These are phyloP conservation scores for Tragelaphus strepsiceros DNA, from an alignment of 2,113 vertebrate genomes.

Conservation along the genomic window DNA sequence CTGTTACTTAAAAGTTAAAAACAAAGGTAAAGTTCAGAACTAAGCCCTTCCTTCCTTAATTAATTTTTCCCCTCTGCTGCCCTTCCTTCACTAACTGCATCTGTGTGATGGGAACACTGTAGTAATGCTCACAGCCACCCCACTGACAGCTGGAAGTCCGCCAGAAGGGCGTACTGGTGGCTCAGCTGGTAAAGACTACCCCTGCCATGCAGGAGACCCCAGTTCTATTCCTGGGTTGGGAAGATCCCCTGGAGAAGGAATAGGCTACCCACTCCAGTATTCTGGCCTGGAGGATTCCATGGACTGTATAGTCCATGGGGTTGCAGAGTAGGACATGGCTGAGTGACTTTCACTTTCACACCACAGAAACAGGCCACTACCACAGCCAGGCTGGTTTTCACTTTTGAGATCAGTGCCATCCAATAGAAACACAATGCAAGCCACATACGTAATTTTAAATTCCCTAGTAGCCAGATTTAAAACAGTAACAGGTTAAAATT, in stretches of 20 bases:
- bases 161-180: not conserved
- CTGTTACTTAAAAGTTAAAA: not conserved
- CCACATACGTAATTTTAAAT: not conserved
- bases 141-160: not conserved
- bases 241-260: not conserved
- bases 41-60: not conserved
- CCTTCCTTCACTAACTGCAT: not conserved
- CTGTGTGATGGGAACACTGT: not conserved
- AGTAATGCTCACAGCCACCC: not conserved
- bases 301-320: not conserved
- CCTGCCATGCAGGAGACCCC: not conserved
- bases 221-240: not conserved
- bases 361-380: not conserved
- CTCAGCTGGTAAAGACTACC: not conserved
- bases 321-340: not conserved
- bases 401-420: constrained; percentile 7
- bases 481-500: constrained; percentile 29
- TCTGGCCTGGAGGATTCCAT: not conserved
- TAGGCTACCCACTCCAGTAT: not conserved
- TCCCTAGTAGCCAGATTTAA: not conserved
- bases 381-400: not conserved
- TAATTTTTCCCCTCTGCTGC: not conserved
- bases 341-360: not conserved
- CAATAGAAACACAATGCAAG: not conserved
- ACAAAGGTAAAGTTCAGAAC: not conserved